phyloP scores from a whole-genome alignment of 2,113 vertebrate species.

The Elgaria multicarinata region DNA sequence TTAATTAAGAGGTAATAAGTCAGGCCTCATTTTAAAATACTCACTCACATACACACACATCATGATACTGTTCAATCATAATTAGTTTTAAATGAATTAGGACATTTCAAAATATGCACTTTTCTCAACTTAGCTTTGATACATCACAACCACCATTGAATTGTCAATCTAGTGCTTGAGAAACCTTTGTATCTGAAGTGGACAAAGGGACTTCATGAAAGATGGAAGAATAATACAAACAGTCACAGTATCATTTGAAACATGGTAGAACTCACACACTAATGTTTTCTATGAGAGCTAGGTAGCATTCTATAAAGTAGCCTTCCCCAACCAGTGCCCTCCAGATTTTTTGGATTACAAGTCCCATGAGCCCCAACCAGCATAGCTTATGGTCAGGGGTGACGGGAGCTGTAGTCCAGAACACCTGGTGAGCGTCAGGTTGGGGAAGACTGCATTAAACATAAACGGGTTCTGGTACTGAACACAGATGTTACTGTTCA shows the following conservation, averaged over 20 bases:
- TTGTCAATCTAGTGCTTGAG: slow-evolving; percentile 40
- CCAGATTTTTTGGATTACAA: no score
- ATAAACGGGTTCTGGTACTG: neutral
- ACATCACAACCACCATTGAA: slow-evolving; percentile 27
- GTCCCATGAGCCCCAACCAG: no score
- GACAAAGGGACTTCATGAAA: neutral
- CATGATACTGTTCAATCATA: neutral
- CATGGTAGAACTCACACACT: neutral
- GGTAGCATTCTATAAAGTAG: neutral
- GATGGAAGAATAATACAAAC: neutral
- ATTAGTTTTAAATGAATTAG: slow-evolving; percentile 16
- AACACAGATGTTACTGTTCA: neutral
- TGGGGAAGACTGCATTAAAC: no score
- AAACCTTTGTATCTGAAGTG: slow-evolving; percentile 23
- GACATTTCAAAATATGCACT: neutral
- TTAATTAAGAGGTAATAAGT: no score
- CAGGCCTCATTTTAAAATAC: neutral
- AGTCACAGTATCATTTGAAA: neutral
- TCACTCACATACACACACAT: no score
- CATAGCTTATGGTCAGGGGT: no score
- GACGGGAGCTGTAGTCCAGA: no score
- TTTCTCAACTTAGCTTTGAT: slow-evolving; percentile 35
- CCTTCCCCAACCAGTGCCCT: no score
- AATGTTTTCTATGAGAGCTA: neutral
- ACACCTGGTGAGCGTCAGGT: no score